Evolutionary conservation across 2,888 invertebrate species (phyloP).

Genomic region (Caenorhabditis sp.): DNA sequence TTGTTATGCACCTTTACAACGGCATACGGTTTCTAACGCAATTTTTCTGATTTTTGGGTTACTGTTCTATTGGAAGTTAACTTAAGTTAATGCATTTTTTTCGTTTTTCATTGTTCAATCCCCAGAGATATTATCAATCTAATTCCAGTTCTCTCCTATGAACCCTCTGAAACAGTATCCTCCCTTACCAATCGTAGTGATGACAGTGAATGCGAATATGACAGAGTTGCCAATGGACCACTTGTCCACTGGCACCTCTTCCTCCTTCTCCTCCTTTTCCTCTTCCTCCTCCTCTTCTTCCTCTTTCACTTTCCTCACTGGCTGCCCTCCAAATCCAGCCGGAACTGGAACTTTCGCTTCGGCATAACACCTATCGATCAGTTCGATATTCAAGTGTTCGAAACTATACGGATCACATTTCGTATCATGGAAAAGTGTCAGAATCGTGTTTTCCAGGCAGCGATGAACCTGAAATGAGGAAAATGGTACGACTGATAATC

Average conservation of each 20-base stretch:
- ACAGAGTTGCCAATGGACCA: slow-evolving; percentile 80
- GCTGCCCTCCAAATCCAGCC: background rate
- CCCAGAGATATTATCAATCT: no score
- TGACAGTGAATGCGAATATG: slow-evolving; percentile 80
- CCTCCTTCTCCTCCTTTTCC: slow-evolving; percentile 46
- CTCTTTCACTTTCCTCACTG: slow-evolving; percentile 21
- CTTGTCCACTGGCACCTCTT: slow-evolving; percentile 60
- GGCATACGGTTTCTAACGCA: no score
- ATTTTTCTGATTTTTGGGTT: no score
- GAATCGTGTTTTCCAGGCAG: slow-evolving; percentile 59
- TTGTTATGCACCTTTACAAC: no score
- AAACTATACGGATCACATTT: slow-evolving; percentile 62
- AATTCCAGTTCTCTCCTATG: no score
- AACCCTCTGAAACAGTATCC: no score
- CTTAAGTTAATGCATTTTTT: no score
- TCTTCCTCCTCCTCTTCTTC: slow-evolving; percentile 47
- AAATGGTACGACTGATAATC: background rate
- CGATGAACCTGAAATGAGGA: slow-evolving; percentile 52
- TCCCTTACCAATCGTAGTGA: slow-evolving; percentile 82
- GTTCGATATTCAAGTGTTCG: slow-evolving; percentile 62
- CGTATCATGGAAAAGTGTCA: slow-evolving; percentile 45
- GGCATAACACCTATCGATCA: slow-evolving; percentile 67
- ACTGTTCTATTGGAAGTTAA: no score
- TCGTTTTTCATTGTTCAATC: no score
- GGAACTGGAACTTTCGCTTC: slow-evolving; percentile 54